phyloP scores from a whole-genome alignment of 2,888 invertebrate genomes.

The Tenthredo scrophulariae region DNA sequence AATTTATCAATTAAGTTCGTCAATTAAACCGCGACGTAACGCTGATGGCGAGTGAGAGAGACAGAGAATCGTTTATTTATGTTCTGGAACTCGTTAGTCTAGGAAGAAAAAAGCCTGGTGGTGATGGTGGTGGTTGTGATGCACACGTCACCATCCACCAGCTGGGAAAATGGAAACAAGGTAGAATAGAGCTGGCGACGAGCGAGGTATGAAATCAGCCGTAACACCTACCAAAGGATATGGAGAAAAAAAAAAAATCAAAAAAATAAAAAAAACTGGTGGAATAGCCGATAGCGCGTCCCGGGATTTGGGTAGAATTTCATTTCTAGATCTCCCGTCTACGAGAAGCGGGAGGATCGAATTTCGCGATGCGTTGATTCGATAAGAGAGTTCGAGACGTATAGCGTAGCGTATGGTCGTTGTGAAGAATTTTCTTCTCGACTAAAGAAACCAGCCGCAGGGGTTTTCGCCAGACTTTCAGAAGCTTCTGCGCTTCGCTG shows the following conservation, averaged over 20 bases:
- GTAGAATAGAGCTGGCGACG: background rate
- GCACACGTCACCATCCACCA: background rate
- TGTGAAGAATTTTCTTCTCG: background rate
- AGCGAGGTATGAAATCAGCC: conserved; percentile 7
- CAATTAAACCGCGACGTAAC: conserved; percentile 48
- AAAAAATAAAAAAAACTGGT: background rate
- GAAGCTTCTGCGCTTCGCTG: background rate
- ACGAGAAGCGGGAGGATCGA: conserved; percentile 15
- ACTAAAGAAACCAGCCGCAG: background rate
- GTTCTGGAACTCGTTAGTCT: conserved; percentile 47
- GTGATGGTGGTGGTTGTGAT: background rate
- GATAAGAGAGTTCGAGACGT: conserved; percentile 15
- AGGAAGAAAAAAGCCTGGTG: background rate
- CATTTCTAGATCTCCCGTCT: conserved; percentile 39
- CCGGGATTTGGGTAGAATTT: conserved; percentile 40
- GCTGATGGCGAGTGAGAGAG: conserved; percentile 33
- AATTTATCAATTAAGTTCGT: conserved; percentile 51
- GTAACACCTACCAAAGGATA: conserved; percentile 13
- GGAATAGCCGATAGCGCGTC: conserved; percentile 31
- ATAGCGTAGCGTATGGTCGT: background rate
- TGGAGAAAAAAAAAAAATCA: background rate
- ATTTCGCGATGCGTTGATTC: conserved; percentile 50
- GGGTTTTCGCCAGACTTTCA: background rate
- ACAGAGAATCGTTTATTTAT: conserved; percentile 35
- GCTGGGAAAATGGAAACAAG: conserved; percentile 13